These are phyloP conservation scores for Petrophora chlorosata DNA, from an alignment of 2,888 invertebrate genomes.

Conservation along the genomic window DNA sequence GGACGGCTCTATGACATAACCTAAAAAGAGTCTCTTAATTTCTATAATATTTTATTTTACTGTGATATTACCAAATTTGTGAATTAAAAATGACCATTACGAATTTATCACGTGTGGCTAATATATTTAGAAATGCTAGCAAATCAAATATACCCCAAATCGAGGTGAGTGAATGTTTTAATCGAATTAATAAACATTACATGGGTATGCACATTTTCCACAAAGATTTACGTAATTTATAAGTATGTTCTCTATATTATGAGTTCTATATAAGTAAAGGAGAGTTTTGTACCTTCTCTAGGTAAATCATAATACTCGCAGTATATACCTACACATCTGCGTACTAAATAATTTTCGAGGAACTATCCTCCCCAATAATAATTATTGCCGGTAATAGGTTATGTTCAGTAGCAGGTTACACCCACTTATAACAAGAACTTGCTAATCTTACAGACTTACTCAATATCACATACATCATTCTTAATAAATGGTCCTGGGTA, in stretches of 20 bases:
- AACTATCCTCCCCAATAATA: neutral
- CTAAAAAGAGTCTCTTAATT: neutral
- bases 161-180: conserved; percentile 49
- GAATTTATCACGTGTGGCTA: conserved; percentile 58
- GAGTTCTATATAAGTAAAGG: too few species aligned
- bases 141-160: conserved; percentile 55
- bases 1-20: too few species aligned
- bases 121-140: conserved; percentile 50
- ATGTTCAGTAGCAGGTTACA: too few species aligned
- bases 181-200: neutral
- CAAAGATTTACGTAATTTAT: conserved; percentile 8
- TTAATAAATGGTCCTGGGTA: too few species aligned
- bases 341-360: neutral
- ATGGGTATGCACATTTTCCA: neutral
- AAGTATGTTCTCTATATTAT: too few species aligned
- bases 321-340: too few species aligned
- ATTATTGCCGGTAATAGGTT: too few species aligned
- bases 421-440: too few species aligned
- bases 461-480: too few species aligned
- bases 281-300: too few species aligned
- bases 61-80: conserved; percentile 48
- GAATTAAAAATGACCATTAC: conserved; percentile 64
- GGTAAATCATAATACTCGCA: too few species aligned
- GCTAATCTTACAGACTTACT: too few species aligned
- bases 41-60: conserved; percentile 39